Evolutionary conservation across 2,888 invertebrate genomes (phyloP).

Genomic region (Electrophaes corylata): DNA sequence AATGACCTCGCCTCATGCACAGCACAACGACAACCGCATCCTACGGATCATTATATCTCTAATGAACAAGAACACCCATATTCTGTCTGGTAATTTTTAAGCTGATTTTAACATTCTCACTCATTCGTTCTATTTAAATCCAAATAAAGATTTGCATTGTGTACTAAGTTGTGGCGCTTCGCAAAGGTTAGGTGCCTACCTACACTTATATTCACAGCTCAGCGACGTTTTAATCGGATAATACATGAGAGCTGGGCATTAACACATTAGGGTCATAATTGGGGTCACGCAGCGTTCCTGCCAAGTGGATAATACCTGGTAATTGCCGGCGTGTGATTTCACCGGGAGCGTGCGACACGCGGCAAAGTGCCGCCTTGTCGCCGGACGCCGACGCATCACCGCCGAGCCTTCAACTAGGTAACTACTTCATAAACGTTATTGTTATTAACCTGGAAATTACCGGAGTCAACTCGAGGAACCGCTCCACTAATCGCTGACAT

Average conservation of each 20-base stretch:
- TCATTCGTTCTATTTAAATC: too few relatives aligned
- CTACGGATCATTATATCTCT: too few relatives aligned
- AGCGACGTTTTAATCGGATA: constrained; percentile 34
- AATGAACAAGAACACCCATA: too few relatives aligned
- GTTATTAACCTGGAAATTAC: constrained; percentile 13
- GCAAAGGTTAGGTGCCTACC: neutral
- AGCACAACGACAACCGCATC: neutral
- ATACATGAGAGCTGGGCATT: constrained; percentile 42
- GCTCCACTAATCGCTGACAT: constrained; percentile 1
- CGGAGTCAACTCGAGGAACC: neutral
- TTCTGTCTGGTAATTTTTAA: too few relatives aligned
- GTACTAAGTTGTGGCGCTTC: too few relatives aligned
- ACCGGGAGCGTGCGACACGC: constrained; percentile 36
- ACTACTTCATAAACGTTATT: constrained; percentile 22
- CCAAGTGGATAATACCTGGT: constrained; percentile 59
- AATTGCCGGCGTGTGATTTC: constrained; percentile 61
- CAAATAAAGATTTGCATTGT: too few relatives aligned
- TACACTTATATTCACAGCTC: neutral
- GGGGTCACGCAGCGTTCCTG: constrained; percentile 43
- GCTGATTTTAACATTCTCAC: too few relatives aligned
- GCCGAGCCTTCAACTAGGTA: constrained; percentile 24
- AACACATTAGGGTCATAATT: constrained; percentile 58
- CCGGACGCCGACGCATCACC: constrained; percentile 6
- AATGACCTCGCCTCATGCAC: constrained; percentile 2
- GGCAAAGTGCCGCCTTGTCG: constrained; percentile 15